Evolutionary conservation across 2,113 vertebrate genomes (phyloP).

Genomic region (Hoplias malabaricus): DNA sequence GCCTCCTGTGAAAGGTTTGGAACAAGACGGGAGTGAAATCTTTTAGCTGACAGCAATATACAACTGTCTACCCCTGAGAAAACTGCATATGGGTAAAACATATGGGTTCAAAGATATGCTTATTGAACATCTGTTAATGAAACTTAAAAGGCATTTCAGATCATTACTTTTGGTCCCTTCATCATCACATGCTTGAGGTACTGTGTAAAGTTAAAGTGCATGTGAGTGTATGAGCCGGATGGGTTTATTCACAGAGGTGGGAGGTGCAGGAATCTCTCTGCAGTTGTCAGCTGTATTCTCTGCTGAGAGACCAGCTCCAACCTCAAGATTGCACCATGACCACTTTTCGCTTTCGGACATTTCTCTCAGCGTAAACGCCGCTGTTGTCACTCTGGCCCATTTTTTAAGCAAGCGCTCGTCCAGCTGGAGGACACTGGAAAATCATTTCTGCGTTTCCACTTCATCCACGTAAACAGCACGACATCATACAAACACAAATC

Average conservation of each 20-base stretch:
- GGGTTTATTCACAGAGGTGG: neutral
- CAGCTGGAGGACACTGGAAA: slow-evolving; percentile 36
- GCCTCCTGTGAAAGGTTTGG: no score
- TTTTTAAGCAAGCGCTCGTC: slow-evolving; percentile 34
- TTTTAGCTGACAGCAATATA: no score
- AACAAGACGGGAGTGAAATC: no score
- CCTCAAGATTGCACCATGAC: slow-evolving; percentile 41
- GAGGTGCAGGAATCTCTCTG: slow-evolving; percentile 8
- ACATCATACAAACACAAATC: slow-evolving; percentile 17
- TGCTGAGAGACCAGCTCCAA: slow-evolving; percentile 33
- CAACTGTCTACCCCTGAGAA: no score
- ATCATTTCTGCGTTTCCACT: slow-evolving; percentile 47
- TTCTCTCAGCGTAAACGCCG: slow-evolving; percentile 38
- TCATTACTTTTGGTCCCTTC: neutral
- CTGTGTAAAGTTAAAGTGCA: neutral
- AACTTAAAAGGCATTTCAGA: neutral
- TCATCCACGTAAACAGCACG: slow-evolving; percentile 38
- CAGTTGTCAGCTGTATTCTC: slow-evolving; percentile 29
- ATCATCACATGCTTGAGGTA: neutral
- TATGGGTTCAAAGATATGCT: no score
- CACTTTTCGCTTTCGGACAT: neutral
- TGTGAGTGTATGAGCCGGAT: slow-evolving; percentile 7
- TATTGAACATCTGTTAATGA: neutral
- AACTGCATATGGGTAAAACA: no score
- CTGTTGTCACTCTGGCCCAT: slow-evolving; percentile 50